A percentile compares a stretch with the other conserved stretches of the same genome.
These are phyloP conservation scores for Mercenaria mercenaria DNA, from an alignment of 1,140 invertebrate genomes.

Conservation along the genomic window DNA sequence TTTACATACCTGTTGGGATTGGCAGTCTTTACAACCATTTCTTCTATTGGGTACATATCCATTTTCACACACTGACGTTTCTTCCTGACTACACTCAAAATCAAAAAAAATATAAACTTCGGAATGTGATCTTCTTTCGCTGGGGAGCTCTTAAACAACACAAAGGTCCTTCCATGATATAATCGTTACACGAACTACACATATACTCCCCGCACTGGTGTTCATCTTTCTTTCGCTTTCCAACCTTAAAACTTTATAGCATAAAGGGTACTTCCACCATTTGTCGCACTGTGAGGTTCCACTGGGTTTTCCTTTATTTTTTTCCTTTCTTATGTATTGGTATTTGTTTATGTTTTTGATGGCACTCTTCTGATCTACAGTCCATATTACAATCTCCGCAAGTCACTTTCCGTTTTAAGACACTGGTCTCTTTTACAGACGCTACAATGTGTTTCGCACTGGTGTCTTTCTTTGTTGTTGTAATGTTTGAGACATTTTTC, in stretches of 20 bases:
- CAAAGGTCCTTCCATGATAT: constrained; percentile 6
- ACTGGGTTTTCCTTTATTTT: too few relatives aligned
- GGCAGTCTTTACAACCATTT: not conserved
- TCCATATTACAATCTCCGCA: too few relatives aligned
- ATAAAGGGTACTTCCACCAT: constrained; percentile 4
- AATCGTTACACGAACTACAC: constrained; percentile 9
- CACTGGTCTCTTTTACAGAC: too few relatives aligned
- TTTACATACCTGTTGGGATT: not conserved
- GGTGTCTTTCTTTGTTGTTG: not conserved
- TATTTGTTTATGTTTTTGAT: too few relatives aligned
- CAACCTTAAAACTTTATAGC: constrained; percentile 15
- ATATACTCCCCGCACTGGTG: not conserved
- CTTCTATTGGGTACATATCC: constrained; percentile 16
- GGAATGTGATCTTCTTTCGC: not conserved
- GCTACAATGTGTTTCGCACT: not conserved
- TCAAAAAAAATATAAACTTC: constrained; percentile 18
- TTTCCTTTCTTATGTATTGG: too few relatives aligned
- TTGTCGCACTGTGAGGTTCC: constrained; percentile 19
- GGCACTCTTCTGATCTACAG: not conserved
- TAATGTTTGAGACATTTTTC: constrained; percentile 21
- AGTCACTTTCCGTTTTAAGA: too few relatives aligned
- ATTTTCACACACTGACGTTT: not conserved
- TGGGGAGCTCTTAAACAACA: constrained; percentile 20
- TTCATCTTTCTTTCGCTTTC: not conserved
- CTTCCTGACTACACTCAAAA: constrained; percentile 43